Base-by-base conservation (phyloP, 2,797 vertebrate species). In the Etheostoma perlongum region DNA sequence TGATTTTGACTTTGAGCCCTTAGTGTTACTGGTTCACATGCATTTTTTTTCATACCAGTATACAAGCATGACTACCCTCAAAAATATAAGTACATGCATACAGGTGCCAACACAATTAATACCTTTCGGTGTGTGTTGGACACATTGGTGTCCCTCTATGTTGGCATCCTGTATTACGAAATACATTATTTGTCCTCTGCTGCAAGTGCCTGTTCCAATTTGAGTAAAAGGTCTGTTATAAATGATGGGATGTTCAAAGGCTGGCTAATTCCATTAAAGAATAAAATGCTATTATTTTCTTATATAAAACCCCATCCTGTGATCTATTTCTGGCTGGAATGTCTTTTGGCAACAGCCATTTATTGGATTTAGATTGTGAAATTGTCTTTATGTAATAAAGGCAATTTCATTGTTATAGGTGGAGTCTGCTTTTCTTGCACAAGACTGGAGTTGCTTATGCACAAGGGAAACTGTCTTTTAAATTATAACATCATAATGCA, bases 21-120 rank as follows among this genome's bases (percentile, higher is more conserved):
- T 30, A 30, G 65, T 19, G 53, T 14, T 53, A 67, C 61, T 66
- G 33, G 54, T 82, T 89, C 40, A 65, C 67, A 71, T 74, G 63
- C 5, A 54, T 23, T 54, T 74, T 78, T 78, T 68, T 21, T 61
- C 33, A 71, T 55, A 48, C 30, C 13, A 53, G 52, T 55, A 62
- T 49, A 46, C 74, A 71, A 60, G 67, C n/a, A 36, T 52, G 59
- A 36, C 46, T 36, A 13, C 67, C 4, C 6, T 73, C 6, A 12
- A 11, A n/a, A 65, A 75, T 62, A 76, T 40, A 23, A 33, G 8
- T 13, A 23, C 27, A 42, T 52, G 49, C 27, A 54, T 54, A 59
- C n/a, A 11, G 36, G 30, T 61, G 27, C 48, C 44, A 62, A 44
- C 36, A 65, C 25, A 27, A 61, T 48, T 25, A 13, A 66, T 33